Evolutionary conservation across 1,140 invertebrate genomes (phyloP), one percentile per base, ranked within the genome.

Genomic region (Acromyrmex charruanus): DNA sequence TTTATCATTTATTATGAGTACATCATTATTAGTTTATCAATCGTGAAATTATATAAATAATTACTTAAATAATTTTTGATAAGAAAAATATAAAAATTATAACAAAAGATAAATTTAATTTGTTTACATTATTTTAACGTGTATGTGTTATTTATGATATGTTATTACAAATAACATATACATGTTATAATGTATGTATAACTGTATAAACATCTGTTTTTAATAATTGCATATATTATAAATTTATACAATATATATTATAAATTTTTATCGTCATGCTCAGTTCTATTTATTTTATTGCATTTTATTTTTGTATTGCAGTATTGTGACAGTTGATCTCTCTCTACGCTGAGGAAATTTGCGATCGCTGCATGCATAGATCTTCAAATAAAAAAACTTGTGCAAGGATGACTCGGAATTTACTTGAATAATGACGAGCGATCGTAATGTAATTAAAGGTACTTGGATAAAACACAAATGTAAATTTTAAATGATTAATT

Each of bases 381-480:
- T 71, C 39, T 49, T 49, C 68, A 44, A 74, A 51, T 51, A 51
- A 51, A 74, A 74, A 74, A 59, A 28, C 51, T 69, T 86, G 85
- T 86, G 85, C 77, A 86, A 86, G 85, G 85, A 86, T 86, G 85
- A 86, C 55, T 28, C 28, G 53, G 14, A 58, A 59, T 44, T 82
- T 68, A 68, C n/a, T 21, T 68, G 39, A 86, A 51, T 25, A 59
- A 68, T n/a, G 3, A 74, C 3, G 18, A 28, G 44, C n/a, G 44
- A 55, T 85, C 12, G 28, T 65, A 79, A 79, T 51, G 44, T 79
- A 79, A 77, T 39, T 61, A 51, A 79, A 79, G 44, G 74, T 39
- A 39, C 55, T 59, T 61, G 35, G 21, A 61, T 21, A 25, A 72
- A 51, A 77, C 21, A 77, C 61, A 79, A 61, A 7, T 44, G 58